Percentiles rank a stretch among this genome's conserved stretches.
phyloP scores from a whole-genome alignment of 2,113 vertebrate genomes.

The Myrmophylax atrothorax region DNA sequence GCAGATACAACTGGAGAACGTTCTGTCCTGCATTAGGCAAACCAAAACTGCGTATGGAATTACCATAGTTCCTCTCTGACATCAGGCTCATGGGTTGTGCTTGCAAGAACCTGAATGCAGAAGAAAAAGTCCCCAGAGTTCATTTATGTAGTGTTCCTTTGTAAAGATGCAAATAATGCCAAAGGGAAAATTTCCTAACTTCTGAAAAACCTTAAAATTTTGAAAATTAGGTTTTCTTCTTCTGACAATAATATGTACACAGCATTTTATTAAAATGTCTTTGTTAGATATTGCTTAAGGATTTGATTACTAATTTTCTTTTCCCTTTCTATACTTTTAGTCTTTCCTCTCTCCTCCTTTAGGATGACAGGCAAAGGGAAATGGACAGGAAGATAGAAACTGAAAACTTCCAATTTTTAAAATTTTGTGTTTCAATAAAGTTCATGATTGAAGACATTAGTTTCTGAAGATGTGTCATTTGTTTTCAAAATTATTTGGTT shows the following conservation, averaged over 20 bases:
- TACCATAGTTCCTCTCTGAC: neutral
- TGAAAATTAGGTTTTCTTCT: neutral
- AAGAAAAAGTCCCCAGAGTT: neutral
- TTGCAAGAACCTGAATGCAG: neutral
- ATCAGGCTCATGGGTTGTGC: neutral
- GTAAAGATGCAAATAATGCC: neutral
- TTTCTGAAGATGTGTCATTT: neutral
- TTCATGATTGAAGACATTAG: neutral
- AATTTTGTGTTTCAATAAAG: neutral
- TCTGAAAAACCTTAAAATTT: neutral
- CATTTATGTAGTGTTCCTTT: neutral
- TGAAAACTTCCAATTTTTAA: neutral
- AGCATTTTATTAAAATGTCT: neutral
- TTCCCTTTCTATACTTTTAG: neutral
- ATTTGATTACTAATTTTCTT: neutral
- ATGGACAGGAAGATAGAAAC: neutral
- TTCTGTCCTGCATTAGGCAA: neutral
- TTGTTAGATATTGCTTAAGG: neutral
- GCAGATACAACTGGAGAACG: neutral
- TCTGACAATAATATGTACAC: rapidly evolving
- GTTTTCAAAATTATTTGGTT: neutral
- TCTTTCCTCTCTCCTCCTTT: neutral
- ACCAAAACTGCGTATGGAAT: neutral
- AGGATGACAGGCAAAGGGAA: neutral
- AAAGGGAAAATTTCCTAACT: neutral